Base-by-base conservation (phyloP, 1,140 invertebrate genomes). In the Ruditapes philippinarum region DNA sequence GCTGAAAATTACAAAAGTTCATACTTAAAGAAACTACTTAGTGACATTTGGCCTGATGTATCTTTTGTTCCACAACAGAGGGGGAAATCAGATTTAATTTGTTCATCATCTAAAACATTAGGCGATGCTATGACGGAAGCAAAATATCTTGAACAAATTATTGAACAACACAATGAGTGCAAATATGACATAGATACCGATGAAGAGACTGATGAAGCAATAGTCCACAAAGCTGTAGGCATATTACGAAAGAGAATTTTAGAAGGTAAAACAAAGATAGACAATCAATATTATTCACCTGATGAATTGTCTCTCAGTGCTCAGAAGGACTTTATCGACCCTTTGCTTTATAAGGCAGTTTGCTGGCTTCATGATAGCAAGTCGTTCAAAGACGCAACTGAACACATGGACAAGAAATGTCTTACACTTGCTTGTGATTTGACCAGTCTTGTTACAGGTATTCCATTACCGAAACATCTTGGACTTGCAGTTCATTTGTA, bases 211-310 rank as follows among this genome's bases (percentile, higher is more conserved):
- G 80, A 83, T 25, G 42, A 45, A 36, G 14, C 3, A 7, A 83
- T 45, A n/a, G 38, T 83, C 14, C 80, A 83, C 42, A 68, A 31
- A 68, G 80, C 80, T 28, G 42, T 45, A 9, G 60, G 60, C 9
- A 68, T 83, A 25, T 19, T 83, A 31, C 36, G 57, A 57, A 68
- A 19, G 19, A 38, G 14, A 28, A n/a, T n/a, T 38, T 36, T 22
- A 33, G 5, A 0, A 7, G 17, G 62, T 14, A 1, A 17, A 28
- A 31, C 38, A 45, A 68, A 83, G 40, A 4, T 83, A 42, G 60
- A 83, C 2, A 42, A 68, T 49, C 5, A 83, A 68, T 83, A 65
- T 31, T 81, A 38, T 65, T 62, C 79, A 42, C 4, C 25, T 40
- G 57, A 81, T 81, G 79, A 81, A 25, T 40, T 81, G 36, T n/a